Evolutionary conservation across 2,888 invertebrate genomes (phyloP).

Genomic region (Eurytoma californica): DNA sequence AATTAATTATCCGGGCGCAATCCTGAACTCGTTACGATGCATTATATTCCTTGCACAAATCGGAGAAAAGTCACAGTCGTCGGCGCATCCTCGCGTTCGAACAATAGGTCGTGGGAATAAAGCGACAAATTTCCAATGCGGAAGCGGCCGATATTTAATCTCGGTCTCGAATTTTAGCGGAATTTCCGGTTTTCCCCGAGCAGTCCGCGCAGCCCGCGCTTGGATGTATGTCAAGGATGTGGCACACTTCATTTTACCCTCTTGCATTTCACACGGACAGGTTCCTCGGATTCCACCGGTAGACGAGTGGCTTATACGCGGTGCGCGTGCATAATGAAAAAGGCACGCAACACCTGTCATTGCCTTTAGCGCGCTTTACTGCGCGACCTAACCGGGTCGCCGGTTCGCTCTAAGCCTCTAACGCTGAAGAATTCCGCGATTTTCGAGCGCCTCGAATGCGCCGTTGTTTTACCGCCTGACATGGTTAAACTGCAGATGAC

Average conservation of each 20-base stretch:
- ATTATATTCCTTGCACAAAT: background rate
- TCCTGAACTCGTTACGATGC: background rate
- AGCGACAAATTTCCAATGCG: conserved; percentile 19
- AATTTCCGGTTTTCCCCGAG: too few relatives aligned
- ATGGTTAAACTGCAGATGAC: too few relatives aligned
- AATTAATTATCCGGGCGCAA: conserved; percentile 20
- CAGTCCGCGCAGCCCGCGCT: too few relatives aligned
- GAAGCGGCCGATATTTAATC: conserved; percentile 22
- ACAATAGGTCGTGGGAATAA: background rate
- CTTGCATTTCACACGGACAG: conserved; percentile 43
- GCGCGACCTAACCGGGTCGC: conserved; percentile 25
- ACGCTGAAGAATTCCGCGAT: background rate
- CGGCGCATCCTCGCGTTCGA: background rate
- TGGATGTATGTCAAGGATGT: conserved; percentile 54
- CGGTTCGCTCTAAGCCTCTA: background rate
- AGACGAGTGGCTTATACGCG: background rate
- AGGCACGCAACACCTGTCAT: conserved; percentile 31
- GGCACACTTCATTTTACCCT: conserved; percentile 51
- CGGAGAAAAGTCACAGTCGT: background rate
- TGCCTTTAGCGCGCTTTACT: conserved; percentile 25
- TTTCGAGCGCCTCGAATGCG: background rate
- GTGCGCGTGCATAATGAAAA: conserved; percentile 18
- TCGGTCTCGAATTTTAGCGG: conserved; percentile 25
- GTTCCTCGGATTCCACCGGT: background rate
- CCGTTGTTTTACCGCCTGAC: too few relatives aligned